phyloP scores from a whole-genome alignment of 2,888 invertebrate genomes.

The Spicauda simplicius region DNA sequence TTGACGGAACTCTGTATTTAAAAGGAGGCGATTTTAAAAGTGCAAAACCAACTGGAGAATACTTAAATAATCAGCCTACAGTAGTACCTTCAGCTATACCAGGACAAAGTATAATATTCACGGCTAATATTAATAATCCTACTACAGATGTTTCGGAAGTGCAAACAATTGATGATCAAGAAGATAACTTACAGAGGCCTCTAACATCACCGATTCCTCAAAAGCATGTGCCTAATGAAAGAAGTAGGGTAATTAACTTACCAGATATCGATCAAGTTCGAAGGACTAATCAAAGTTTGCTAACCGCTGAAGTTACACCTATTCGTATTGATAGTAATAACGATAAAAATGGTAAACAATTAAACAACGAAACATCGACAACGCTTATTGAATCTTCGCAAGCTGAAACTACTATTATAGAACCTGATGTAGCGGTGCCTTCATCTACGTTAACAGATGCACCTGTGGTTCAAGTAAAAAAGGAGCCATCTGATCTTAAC shows the following conservation, averaged over 20 bases:
- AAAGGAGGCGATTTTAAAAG: constrained; percentile 43
- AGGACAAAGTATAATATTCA: constrained; percentile 12
- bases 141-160: background rate
- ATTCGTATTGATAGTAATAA: constrained; percentile 42
- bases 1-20: constrained; percentile 62
- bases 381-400: background rate
- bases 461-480: background rate
- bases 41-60: background rate
- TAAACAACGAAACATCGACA: background rate
- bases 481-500: background rate
- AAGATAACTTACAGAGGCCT: background rate
- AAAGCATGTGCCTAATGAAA: constrained; percentile 44
- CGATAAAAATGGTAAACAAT: background rate
- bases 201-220: background rate
- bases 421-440: background rate
- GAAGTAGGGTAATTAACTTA: constrained; percentile 63
- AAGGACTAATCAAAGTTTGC: constrained; percentile 63
- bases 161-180: background rate
- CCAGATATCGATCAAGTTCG: constrained; percentile 65
- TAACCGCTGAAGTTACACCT: constrained; percentile 69
- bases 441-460: background rate
- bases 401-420: background rate
- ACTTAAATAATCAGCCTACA: constrained; percentile 30
- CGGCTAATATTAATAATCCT: background rate
- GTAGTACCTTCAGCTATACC: constrained; percentile 6